Base-by-base conservation (phyloP, 1,140 invertebrate species). In the Carcinoscorpius rotundicauda region DNA sequence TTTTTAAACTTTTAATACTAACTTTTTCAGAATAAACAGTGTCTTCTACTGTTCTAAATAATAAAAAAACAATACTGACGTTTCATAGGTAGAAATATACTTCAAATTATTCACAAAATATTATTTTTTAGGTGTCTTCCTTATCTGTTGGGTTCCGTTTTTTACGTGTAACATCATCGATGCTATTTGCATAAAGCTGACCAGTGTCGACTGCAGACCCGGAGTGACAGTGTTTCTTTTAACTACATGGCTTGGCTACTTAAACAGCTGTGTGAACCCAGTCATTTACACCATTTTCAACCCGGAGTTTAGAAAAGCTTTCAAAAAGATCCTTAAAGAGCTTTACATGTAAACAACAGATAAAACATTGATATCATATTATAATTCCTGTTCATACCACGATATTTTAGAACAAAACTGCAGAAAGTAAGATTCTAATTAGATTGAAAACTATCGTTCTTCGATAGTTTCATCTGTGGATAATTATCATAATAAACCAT, bases 211-310 rank as follows among this genome's bases (percentile, higher is more conserved):
- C 66, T 96, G 89, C 77, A 84, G 87, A 66, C 91, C 93, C 0
- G 91, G 92, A 6, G 84, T 94, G 53, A 87, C 87, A 1, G 87
- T 87, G 8, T 97, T 98, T 78, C 89, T 98, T 72, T 81, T 96
- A 57, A 96, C 93, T 68, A 97, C 95, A 3, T 99, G 97, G 97
- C 82, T 99, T 52, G 97, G 97, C 59, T 99, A 98, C 79, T 94
- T 98, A 81, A 99, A 99, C 81, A 96, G 81, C 74, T 97, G 93
- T 75, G 88, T 98, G 65, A 98, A 98, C 81, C 95, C 95, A 4
- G 88, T 98, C 67, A 99, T 99, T 76, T 98, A 99, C 78, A 98
- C 97, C 56, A 97, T 99, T 74, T 99, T 98, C 82, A 99, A 99
- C 81, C 90, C 93, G 4, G 97, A 99, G 78, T 99, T 99, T 79